Evolutionary conservation across 1,140 invertebrate species (phyloP).

Genomic region (Trichonephila clavipes): DNA sequence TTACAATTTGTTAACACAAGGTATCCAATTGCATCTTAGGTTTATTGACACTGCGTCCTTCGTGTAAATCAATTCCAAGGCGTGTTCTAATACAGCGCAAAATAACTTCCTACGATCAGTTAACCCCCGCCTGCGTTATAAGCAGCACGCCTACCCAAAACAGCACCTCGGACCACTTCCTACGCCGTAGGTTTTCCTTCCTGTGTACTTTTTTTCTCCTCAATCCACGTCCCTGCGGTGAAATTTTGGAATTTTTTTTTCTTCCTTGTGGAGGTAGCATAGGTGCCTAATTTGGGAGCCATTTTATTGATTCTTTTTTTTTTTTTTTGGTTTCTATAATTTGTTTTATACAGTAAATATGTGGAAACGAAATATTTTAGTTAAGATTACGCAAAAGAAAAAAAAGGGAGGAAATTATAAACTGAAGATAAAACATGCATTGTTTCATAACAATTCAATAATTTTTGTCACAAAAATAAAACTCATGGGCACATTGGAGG

Average conservation of each 20-base stretch:
- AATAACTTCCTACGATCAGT: background rate
- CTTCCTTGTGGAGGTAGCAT: background rate
- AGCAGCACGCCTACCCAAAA: constrained; percentile 13
- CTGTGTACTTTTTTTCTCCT: background rate
- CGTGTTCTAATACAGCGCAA: constrained; percentile 43
- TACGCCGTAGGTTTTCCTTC: constrained; percentile 33
- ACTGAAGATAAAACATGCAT: no score
- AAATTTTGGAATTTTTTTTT: background rate
- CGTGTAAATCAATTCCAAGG: constrained; percentile 8
- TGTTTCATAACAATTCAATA: no score
- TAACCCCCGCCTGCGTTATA: background rate
- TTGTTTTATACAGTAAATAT: background rate
- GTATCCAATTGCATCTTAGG: background rate
- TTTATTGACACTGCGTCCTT: constrained; percentile 69
- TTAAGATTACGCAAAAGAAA: no score
- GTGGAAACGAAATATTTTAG: no score
- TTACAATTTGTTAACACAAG: background rate
- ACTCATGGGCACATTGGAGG: no score
- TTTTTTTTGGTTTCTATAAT: background rate
- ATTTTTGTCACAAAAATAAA: no score
- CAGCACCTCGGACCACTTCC: constrained; percentile 46
- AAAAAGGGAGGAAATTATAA: no score
- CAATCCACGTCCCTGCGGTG: background rate
- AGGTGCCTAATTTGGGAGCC: background rate
- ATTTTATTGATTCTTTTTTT: background rate